phyloP scores from a whole-genome alignment of 2,797 vertebrate genomes.

The Denticeps clupeoides region DNA sequence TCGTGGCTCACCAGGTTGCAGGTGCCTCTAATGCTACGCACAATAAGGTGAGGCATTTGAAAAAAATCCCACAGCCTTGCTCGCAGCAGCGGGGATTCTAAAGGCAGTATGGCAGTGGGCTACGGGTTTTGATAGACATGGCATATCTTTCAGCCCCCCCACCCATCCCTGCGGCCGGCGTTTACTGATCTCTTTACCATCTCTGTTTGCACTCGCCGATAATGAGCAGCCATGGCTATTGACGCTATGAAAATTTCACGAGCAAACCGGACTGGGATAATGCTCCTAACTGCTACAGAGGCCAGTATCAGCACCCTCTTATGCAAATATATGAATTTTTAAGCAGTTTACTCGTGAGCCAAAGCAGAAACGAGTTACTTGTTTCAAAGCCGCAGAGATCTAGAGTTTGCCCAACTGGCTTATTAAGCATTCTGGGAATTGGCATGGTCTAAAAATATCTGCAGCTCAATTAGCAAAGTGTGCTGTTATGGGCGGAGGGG shows the following conservation, averaged over 20 bases:
- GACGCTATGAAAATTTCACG: conserved; percentile 15
- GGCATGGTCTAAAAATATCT: conserved; percentile 40
- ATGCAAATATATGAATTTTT: conserved; percentile 31
- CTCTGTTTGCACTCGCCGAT: conserved; percentile 14
- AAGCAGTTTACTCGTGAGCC: conserved; percentile 19
- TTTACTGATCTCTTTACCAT: no score
- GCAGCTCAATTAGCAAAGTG: conserved; percentile 4
- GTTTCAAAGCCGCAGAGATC: conserved; percentile 36
- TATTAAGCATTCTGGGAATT: conserved; percentile 40
- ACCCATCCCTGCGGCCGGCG: not conserved
- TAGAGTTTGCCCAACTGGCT: conserved; percentile 32
- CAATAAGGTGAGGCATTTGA: no score
- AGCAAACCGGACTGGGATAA: no score
- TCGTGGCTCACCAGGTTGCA: no score
- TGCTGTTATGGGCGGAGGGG: not conserved
- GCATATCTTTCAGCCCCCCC: not conserved
- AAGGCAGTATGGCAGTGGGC: no score
- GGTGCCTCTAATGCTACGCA: no score
- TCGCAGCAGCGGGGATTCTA: no score
- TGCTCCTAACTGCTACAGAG: no score
- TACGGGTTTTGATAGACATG: no score
- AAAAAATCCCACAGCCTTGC: no score
- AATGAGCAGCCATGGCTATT: conserved; percentile 25
- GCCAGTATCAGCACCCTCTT: no score
- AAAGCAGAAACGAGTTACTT: conserved; percentile 19